Evolutionary conservation across 2,797 vertebrate genomes (phyloP).

Genomic region (Salarias fasciatus): DNA sequence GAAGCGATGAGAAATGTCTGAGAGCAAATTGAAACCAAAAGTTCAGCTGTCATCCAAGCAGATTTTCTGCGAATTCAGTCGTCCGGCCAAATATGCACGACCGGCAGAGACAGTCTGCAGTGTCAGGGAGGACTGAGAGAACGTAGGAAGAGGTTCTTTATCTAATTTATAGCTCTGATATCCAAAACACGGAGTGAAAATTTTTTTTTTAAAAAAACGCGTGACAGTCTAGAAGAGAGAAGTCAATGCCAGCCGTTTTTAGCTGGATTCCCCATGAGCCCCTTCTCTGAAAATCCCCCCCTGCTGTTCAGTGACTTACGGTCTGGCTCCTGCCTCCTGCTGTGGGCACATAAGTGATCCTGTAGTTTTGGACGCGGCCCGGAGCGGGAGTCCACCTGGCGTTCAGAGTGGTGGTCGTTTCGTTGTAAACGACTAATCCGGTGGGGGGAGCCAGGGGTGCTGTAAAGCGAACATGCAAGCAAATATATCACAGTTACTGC

Average conservation of each 20-base stretch:
- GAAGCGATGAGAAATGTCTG: constrained; percentile 47
- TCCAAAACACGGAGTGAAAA: constrained; percentile 48
- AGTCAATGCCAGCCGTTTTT: too few relatives aligned
- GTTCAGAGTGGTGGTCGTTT: constrained; percentile 91
- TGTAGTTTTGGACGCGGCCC: constrained; percentile 93
- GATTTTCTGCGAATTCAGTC: constrained; percentile 29
- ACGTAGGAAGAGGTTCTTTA: constrained; percentile 21
- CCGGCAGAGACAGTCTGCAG: constrained; percentile 27
- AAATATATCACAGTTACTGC: constrained; percentile 34
- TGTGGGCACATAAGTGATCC: constrained; percentile 88
- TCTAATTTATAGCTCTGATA: constrained; percentile 16
- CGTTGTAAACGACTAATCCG: constrained; percentile 95
- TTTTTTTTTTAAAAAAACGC: too few relatives aligned
- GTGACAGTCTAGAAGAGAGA: too few relatives aligned
- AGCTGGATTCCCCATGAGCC: too few relatives aligned
- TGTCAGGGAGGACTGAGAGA: constrained; percentile 30
- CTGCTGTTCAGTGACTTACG: constrained; percentile 76
- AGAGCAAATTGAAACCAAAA: constrained; percentile 63
- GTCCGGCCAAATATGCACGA: constrained; percentile 40
- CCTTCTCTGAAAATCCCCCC: too few relatives aligned
- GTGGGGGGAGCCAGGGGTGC: constrained; percentile 89
- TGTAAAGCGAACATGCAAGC: constrained; percentile 61
- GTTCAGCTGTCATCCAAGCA: constrained; percentile 37
- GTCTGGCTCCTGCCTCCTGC: constrained; percentile 86
- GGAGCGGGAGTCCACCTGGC: constrained; percentile 93